phyloP scores from a whole-genome alignment of 2,113 vertebrate genomes.

The Cephalopholis sonnerati region DNA sequence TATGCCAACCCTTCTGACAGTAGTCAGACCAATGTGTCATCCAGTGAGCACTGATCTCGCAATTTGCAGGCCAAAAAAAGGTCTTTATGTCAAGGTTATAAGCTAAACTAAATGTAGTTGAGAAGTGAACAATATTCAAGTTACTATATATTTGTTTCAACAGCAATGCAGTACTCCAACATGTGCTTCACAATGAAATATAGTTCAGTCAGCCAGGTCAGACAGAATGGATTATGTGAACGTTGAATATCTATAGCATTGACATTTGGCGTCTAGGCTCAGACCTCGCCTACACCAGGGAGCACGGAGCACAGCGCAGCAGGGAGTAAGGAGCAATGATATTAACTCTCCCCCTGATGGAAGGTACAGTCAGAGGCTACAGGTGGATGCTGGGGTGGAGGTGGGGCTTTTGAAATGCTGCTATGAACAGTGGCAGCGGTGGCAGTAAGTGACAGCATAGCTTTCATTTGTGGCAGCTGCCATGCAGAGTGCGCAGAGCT shows the following conservation, averaged over 20 bases:
- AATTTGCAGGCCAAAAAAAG: background rate
- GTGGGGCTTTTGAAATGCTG: slow-evolving; percentile 1
- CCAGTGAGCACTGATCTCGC: background rate
- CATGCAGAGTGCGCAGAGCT: background rate
- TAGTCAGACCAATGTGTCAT: slow-evolving; percentile 25
- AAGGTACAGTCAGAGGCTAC: slow-evolving; percentile 10
- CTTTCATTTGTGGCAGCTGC: slow-evolving; percentile 6
- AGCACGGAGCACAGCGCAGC: background rate
- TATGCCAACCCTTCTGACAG: slow-evolving; percentile 28
- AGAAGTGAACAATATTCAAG: background rate
- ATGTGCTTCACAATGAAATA: background rate
- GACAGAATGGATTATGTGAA: background rate
- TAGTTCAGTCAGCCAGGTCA: background rate
- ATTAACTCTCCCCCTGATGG: background rate
- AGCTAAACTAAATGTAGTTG: background rate
- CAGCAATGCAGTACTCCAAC: background rate
- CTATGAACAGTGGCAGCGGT: background rate
- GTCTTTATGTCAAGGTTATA: background rate
- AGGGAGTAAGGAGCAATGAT: background rate
- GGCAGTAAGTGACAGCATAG: slow-evolving; percentile 16
- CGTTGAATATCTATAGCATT: background rate
- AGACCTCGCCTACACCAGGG: background rate
- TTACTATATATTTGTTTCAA: background rate
- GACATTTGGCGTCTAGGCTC: background rate
- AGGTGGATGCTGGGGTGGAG: slow-evolving; percentile 7